Evolutionary conservation across 92 coral and sea anemone species (phyloP).

Genomic region (Bergia puertoricense): DNA sequence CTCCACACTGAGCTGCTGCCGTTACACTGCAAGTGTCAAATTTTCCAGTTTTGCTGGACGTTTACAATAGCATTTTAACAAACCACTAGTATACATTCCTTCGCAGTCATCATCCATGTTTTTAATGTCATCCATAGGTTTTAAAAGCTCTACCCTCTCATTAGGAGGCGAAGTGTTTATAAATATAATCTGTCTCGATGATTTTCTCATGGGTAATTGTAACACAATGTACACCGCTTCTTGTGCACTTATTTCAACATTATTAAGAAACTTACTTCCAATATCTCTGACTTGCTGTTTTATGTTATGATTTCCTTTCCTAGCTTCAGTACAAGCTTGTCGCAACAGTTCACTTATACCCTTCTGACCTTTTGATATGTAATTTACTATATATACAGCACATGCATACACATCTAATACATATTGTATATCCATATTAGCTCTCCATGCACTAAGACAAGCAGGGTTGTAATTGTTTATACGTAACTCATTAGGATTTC

Average conservation of each 20-base stretch:
- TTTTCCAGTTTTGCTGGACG: constrained; percentile 54
- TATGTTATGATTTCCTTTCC: constrained; percentile 57
- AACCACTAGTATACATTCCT: constrained; percentile 69
- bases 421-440: no score
- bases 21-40: constrained; percentile 70
- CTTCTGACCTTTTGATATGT: constrained; percentile 69
- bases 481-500: no score
- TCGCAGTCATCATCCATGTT: constrained; percentile 74
- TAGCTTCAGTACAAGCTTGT: no score
- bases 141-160: constrained; percentile 62
- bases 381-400: no score
- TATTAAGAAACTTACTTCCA: no score
- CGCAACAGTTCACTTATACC: constrained; percentile 67
- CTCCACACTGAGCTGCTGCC: no score
- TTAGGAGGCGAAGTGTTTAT: constrained; percentile 68
- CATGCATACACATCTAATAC: no score
- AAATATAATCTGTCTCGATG: constrained; percentile 59
- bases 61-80: constrained; percentile 65
- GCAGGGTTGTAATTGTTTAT: no score
- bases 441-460: no score
- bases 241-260: no score
- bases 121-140: constrained; percentile 58
- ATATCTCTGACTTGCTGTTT: no score
- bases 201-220: constrained; percentile 68
- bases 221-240: no score